Conservation (phyloP, 2,113 vertebrate genomes). For the Pampusana beccarii region DNA sequence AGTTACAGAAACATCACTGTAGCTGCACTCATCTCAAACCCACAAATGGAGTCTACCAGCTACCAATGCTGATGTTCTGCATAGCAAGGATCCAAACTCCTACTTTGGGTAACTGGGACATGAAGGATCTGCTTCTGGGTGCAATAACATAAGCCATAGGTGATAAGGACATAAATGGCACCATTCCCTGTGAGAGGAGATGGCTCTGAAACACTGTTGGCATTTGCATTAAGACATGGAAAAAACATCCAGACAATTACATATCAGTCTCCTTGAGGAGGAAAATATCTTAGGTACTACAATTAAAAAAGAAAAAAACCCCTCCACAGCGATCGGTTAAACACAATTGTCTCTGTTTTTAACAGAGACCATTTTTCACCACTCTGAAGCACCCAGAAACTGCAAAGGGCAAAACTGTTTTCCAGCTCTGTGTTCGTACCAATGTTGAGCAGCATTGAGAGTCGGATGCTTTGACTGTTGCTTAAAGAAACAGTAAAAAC, state of each 20-base stretch:
- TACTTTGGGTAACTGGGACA: neutral
- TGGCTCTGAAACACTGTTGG: neutral
- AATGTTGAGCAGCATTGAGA: neutral
- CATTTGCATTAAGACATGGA: neutral
- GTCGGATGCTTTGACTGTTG: neutral
- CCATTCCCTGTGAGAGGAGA: neutral
- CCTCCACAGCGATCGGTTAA: neutral
- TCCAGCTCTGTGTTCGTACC: neutral
- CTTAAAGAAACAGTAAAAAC: neutral
- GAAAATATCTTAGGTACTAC: neutral
- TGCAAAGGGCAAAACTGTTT: neutral
- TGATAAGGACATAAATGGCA: neutral
- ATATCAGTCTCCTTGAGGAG: neutral
- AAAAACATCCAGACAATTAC: neutral
- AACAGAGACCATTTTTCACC: neutral
- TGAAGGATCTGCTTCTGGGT: neutral
- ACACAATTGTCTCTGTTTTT: neutral
- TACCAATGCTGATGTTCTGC: accelerated
- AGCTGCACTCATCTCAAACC: neutral
- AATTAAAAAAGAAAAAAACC: neutral
- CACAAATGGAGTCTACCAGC: neutral
- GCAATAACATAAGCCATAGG: neutral
- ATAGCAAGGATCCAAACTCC: neutral
- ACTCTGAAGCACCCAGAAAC: neutral
- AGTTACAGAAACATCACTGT: neutral